These are phyloP conservation scores for Psephotus haematonotus DNA, from an alignment of 2,113 vertebrate genomes.

Conservation along the genomic window DNA sequence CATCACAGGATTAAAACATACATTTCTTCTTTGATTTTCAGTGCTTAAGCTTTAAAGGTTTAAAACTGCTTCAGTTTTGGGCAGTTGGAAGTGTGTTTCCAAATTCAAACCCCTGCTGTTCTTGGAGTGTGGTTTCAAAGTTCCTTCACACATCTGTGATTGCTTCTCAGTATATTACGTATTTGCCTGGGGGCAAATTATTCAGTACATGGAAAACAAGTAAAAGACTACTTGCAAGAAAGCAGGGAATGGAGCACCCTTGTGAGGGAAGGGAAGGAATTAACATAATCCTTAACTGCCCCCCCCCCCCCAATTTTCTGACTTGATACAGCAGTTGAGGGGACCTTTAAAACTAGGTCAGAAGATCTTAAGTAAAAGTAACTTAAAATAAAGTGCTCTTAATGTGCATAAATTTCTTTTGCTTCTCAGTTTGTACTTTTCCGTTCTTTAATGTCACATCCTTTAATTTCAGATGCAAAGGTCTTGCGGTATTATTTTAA, in stretches of 20 bases:
- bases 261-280: background rate
- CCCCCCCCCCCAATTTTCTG: background rate
- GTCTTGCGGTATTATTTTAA: slow-evolving; percentile 96
- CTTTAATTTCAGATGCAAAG: slow-evolving; percentile 85
- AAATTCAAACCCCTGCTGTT: background rate
- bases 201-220: background rate
- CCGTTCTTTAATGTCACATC: background rate
- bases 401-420: background rate
- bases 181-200: background rate
- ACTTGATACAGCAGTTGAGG: rapidly evolving
- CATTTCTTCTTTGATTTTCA: rapidly evolving
- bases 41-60: background rate
- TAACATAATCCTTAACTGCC: background rate
- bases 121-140: background rate
- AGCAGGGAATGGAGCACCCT: background rate
- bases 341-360: background rate
- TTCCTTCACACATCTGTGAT: background rate
- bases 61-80: background rate
- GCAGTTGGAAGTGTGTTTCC: background rate
- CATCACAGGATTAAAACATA: background rate
- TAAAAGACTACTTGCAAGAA: background rate
- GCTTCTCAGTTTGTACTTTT: background rate
- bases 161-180: background rate
- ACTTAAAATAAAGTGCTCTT: background rate
- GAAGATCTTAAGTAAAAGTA: background rate